Conservation (phyloP, 2,113 vertebrate genomes). For the Caranx ignobilis region DNA sequence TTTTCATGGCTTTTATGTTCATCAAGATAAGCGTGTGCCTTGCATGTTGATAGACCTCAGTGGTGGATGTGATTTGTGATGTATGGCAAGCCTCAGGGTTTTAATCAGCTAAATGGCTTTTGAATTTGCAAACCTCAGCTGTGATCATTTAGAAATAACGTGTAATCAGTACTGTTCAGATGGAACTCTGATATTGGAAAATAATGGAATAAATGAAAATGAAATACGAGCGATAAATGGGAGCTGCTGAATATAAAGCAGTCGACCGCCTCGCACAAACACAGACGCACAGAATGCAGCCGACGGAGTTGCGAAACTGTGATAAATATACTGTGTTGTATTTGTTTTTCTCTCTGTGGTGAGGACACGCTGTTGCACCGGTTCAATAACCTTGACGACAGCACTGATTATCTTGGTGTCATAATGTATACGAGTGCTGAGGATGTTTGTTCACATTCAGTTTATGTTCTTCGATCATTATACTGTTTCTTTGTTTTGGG, state of each 20-base stretch:
- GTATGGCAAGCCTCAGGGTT: conserved; percentile 64
- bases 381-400: conserved; percentile 43
- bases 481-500: conserved; percentile 36
- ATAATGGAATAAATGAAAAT: conserved; percentile 68
- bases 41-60: conserved; percentile 60
- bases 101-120: conserved; percentile 77
- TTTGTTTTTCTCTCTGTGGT: conserved; percentile 38
- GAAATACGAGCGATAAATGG: conserved; percentile 42
- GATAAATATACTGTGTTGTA: conserved; percentile 12
- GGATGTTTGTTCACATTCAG: conserved; percentile 43
- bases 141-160: conserved; percentile 72
- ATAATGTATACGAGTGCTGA: conserved; percentile 16
- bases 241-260: conserved; percentile 50
- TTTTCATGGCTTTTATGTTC: conserved; percentile 63
- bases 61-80: conserved; percentile 67
- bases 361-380: conserved; percentile 12
- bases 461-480: conserved; percentile 31
- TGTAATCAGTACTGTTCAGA: conserved; percentile 69
- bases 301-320: conserved; percentile 23
- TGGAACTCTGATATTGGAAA: conserved; percentile 52
- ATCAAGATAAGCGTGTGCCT: conserved; percentile 58
- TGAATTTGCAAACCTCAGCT: conserved; percentile 73
- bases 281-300: conserved; percentile 8
- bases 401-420: conserved; percentile 44
- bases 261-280: not conserved